Base-by-base conservation (phyloP, 92 coral and sea anemone species). In the Palythoa caribaeorum region DNA sequence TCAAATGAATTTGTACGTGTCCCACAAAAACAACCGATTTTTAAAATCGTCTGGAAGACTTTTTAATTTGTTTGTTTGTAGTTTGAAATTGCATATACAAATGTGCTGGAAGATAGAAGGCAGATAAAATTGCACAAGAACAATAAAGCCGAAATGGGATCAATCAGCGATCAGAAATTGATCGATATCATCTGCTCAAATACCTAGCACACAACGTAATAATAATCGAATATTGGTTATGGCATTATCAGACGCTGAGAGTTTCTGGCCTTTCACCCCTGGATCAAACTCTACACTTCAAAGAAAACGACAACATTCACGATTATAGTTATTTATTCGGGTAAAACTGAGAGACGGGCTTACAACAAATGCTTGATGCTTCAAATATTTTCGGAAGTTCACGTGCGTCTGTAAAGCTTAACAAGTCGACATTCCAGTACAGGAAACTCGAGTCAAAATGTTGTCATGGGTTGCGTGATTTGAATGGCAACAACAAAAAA, bases 401-500 rank as follows among this genome's bases (percentile, higher is more conserved):
- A 15, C 19, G 21, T 57, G 36, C 14, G 60, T 2, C 4, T 7
- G 6, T 28, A 51, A 68, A 53, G 20, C 63, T 62, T 47, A 36
- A 21, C 3, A 9, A 12, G 11, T 6, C 12, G 13, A 76, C 21
- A 68, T 15, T 36, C 48, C 15, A 14, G 9, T 15, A 39, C 76
- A 37, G 80, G 48, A 68, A 69, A 52, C 78, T 13, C 14, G 40
- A 54, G 6, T 39, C 48, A 62, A 63, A 38, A 15, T 53, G 76
- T 17, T 44, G 28, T 65, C 65, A 74, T 14, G 47, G 89, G 17
- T 91, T 91, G 93, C 93, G 91, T 91, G 93, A 88, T 88, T 69
- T 72, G 87, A 63, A 79, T 79, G 84, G 74, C 38, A 78, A 70
- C 36, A 63, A 65, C 72, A 76, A 55, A 60, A 87, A 48, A 77